Evolutionary conservation across 2,888 invertebrate genomes (phyloP), one percentile per base, ranked within the genome.

Genomic region (Acanthosepion lycidas): DNA sequence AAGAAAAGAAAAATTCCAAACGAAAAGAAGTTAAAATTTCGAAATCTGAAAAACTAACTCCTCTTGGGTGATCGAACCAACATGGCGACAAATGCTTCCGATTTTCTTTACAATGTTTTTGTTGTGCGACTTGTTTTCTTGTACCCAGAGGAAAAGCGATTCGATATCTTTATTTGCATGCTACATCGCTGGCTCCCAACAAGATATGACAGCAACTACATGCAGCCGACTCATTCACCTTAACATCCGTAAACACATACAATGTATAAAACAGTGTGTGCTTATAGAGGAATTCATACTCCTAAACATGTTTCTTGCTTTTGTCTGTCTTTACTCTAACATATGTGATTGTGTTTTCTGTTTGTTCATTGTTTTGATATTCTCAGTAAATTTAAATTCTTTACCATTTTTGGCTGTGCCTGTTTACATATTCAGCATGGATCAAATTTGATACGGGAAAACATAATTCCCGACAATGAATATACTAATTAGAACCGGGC

Each of bases 31-130:
- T 42, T 9, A 6, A 78, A 28, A 26, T 78, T 78, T 78, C 78
- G 78, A 78, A 78, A 78, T 78, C 78, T n/a, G 78, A 78, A 78
- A 78, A 78, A 78, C 78, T 78, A 78, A 78, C n/a, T 78, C 33
- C 4, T n/a, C 78, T 78, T 78, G 78, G 18, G n/a, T 12, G 78
- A 78, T 78, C n/a, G 78, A 78, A 78, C n/a, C n/a, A n/a, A 78
- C n/a, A 78, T 78, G 78, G 78, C 78, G 78, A 78, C 78, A 78
- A 15, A n/a, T n/a, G n/a, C 33, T n/a, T 78, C 78, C 78, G 78
- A n/a, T 78, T 15, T 78, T 78, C 78, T n/a, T 78, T 33, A 15
- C n/a, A n/a, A 8, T 78, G 78, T 15, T n/a, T 78, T 78, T 78
- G 78, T 78, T 78, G 15, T 18, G 33, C 33, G n/a, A 78, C 78